phyloP scores from a whole-genome alignment of 1,140 invertebrate species.

The Aethina tumida region DNA sequence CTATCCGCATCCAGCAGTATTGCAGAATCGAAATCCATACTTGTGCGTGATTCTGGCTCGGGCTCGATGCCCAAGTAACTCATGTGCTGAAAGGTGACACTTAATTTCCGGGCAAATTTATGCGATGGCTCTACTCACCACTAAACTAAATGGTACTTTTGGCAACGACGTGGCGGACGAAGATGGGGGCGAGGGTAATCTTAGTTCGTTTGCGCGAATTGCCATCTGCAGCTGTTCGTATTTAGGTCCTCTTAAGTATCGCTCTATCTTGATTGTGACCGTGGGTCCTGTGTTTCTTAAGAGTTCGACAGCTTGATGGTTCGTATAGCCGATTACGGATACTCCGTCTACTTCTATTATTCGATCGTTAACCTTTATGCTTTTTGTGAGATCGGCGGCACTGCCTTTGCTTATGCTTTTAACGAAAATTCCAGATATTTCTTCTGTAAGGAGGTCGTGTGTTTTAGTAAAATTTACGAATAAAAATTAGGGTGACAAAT shows the following conservation, averaged over 20 bases:
- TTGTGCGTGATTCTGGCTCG: constrained; percentile 55
- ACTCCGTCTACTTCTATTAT: constrained; percentile 79
- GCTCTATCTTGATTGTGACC: constrained; percentile 68
- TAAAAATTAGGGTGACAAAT: too few species aligned
- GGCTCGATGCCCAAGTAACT: constrained; percentile 26
- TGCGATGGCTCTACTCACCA: constrained; percentile 21
- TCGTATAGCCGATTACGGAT: constrained; percentile 76
- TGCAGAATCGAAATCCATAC: constrained; percentile 47
- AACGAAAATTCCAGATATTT: constrained; percentile 92
- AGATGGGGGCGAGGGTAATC: constrained; percentile 53
- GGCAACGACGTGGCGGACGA: constrained; percentile 67
- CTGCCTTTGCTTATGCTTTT: constrained; percentile 90
- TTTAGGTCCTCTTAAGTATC: constrained; percentile 81
- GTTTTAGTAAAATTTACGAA: too few species aligned
- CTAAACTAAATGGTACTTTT: constrained; percentile 58
- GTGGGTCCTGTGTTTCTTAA: constrained; percentile 68
- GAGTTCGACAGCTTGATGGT: constrained; percentile 85
- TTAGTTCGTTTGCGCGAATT: constrained; percentile 61
- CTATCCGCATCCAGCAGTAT: constrained; percentile 44
- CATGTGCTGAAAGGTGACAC: constrained; percentile 23
- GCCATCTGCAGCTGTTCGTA: constrained; percentile 83
- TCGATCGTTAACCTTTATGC: constrained; percentile 88
- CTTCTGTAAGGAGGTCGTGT: constrained; percentile 57
- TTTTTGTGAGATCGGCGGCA: constrained; percentile 79
- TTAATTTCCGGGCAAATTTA: not conserved